Base-by-base conservation (phyloP, 1,140 invertebrate species). In the Oryzaephilus surinamensis region DNA sequence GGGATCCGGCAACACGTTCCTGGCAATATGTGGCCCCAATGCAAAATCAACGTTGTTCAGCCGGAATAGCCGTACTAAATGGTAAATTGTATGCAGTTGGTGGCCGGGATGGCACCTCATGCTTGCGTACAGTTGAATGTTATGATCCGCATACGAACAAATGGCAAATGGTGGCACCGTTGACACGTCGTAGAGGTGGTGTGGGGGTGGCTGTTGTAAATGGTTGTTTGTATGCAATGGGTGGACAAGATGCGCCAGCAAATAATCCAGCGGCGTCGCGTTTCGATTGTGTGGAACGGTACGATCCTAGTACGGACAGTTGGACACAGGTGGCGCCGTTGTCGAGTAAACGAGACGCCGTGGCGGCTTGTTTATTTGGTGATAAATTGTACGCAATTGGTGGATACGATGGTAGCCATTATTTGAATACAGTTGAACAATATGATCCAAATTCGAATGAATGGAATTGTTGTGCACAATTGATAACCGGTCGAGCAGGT, bases 321-420 rank as follows among this genome's bases (percentile, higher is more conserved):
- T 97, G 93, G 92, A 77, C 84, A n/a, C 74, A 83, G 58, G 80
- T 95, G 26, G 86, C 89, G 6, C 77, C 84, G 4, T 78, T 97
- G 66, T 83, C 77, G 17, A 74, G 86, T 48, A 79, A 87, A 27
- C 65, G 93, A 32, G 94, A 96, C 69, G 87, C 89, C 2, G 84
- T 96, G 30, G 92, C 90, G 13, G 88, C 91, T 30, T 89, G 87
- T 51, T 71, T 90, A 12, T 72, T 97, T 0, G 92, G 92, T 34
- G 88, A 95, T 60, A 72, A 77, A 45, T 67, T 97, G 10, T 78
- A 94, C 49, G 88, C 89, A 23, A 84, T 94, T 17, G 92, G 93
- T 17, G 94, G 94, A 0, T 95, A 95, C 63, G 92, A 97, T 70
- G 93, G 93, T n/a, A 84, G 86, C 54, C 77, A 83, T 42, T 95